A percentile compares a stretch with the other conserved stretches of the same genome.
These are phyloP conservation scores for Donacobius atricapilla DNA, from an alignment of 2,113 vertebrate species.

Conservation along the genomic window DNA sequence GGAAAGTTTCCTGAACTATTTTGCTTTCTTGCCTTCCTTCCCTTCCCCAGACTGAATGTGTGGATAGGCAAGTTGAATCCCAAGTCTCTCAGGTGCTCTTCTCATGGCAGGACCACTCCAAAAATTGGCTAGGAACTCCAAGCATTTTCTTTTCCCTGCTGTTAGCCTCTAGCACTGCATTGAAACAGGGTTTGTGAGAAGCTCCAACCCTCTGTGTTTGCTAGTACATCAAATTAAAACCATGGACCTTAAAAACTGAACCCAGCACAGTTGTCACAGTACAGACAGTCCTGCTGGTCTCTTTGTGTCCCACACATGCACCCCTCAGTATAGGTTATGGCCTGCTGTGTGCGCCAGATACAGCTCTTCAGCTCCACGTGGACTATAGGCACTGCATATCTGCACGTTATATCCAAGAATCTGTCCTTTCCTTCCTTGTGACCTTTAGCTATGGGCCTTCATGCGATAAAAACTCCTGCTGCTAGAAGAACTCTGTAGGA, in stretches of 20 bases:
- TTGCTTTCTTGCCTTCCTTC: neutral
- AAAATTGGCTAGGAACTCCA: accelerated
- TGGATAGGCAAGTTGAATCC: neutral
- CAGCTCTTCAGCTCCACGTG: neutral
- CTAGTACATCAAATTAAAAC: neutral
- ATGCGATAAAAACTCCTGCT: neutral
- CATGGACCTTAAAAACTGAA: neutral
- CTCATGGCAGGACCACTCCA: neutral
- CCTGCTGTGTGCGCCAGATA: neutral
- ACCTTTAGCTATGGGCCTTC: neutral
- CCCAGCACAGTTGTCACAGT: accelerated
- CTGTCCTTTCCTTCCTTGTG: neutral
- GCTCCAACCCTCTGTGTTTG: neutral
- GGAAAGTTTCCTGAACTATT: neutral
- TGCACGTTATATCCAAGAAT: neutral
- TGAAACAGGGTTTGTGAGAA: neutral
- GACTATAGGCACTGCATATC: accelerated
- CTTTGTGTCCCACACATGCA: neutral
- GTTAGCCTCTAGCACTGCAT: neutral
- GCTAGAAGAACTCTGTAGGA: neutral
- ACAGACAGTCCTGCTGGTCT: neutral
- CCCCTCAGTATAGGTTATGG: neutral
- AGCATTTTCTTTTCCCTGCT: neutral
- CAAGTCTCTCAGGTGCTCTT: neutral
- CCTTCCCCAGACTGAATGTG: neutral